Percentiles rank a stretch among this genome's conserved stretches.
Conservation (phyloP, 2,113 vertebrate genomes). For the Eulemur rufifrons region DNA sequence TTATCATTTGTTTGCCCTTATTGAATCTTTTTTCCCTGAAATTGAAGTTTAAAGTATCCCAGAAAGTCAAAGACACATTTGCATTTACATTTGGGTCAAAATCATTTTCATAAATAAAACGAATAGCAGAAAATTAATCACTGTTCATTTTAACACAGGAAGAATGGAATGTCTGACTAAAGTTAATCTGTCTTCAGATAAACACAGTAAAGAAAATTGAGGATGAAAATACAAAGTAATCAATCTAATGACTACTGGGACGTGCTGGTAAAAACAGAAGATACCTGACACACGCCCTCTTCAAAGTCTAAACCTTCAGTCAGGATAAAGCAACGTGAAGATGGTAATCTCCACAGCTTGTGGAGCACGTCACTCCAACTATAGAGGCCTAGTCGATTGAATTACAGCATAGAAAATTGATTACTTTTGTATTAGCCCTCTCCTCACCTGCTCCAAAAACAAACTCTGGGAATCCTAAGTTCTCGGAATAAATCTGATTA, state of each 20-base stretch:
- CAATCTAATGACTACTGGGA: background rate
- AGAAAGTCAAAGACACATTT: constrained; percentile 5
- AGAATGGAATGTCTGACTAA: background rate
- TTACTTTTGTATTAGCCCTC: constrained; percentile 15
- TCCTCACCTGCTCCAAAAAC: background rate
- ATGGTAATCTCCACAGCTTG: constrained; percentile 38
- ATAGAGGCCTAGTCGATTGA: background rate
- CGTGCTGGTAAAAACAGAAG: background rate
- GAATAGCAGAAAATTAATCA: constrained; percentile 46
- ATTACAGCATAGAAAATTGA: background rate
- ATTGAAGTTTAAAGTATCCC: background rate
- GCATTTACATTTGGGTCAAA: background rate
- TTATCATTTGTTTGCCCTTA: background rate
- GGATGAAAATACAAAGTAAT: constrained; percentile 30
- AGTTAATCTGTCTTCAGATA: constrained; percentile 32
- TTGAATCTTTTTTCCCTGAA: constrained; percentile 7
- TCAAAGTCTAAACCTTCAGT: constrained; percentile 12
- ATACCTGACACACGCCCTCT: background rate
- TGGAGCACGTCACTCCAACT: background rate
- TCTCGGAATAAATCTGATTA: constrained; percentile 19
- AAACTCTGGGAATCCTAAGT: background rate
- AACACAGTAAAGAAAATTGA: constrained; percentile 41
- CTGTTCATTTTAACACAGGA: constrained; percentile 14
- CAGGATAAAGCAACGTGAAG: constrained; percentile 54
- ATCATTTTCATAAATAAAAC: constrained; percentile 61